Evolutionary conservation across 2,888 invertebrate species (phyloP).

Genomic region (Yponomeuta cagnagella): DNA sequence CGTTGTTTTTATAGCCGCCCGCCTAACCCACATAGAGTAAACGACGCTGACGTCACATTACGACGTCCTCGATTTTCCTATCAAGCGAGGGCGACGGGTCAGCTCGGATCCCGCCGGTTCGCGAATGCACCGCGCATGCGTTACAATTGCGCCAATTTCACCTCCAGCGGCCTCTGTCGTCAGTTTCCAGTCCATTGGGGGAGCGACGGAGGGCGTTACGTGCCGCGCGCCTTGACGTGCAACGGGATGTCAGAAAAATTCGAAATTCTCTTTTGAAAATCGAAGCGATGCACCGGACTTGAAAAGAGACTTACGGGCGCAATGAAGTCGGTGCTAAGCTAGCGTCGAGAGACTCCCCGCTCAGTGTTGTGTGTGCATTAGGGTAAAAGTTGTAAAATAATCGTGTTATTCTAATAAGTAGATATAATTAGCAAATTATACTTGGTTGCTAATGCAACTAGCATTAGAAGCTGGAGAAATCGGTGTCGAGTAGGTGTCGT

Average conservation of each 20-base stretch:
- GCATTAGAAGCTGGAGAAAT: not conserved
- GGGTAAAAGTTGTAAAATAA: not conserved
- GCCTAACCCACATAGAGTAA: slow-evolving; percentile 35
- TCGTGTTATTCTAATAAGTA: not conserved
- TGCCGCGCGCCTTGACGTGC: slow-evolving; percentile 44
- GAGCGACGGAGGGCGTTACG: slow-evolving; percentile 57
- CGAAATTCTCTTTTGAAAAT: slow-evolving; percentile 61
- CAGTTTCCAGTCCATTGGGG: slow-evolving; percentile 52
- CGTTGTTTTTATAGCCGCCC: slow-evolving; percentile 55
- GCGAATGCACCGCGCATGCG: slow-evolving; percentile 64
- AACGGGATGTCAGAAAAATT: slow-evolving; percentile 54
- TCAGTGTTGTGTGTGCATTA: slow-evolving; percentile 3
- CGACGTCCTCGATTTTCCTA: slow-evolving; percentile 72
- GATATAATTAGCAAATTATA: not conserved
- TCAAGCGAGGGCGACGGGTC: slow-evolving; percentile 64
- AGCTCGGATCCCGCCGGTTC: slow-evolving; percentile 61
- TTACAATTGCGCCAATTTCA: slow-evolving; percentile 72
- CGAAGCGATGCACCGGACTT: not conserved
- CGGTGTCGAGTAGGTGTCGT: slow-evolving; percentile 31
- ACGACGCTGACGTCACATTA: slow-evolving; percentile 63
- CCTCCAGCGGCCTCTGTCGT: slow-evolving; percentile 66
- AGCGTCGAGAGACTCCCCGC: not conserved
- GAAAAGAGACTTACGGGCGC: not conserved
- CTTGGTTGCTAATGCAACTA: not conserved
- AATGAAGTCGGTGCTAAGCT: not conserved